Base-by-base conservation (phyloP, 2,888 invertebrate genomes). In the Linnaemya vulpina region DNA sequence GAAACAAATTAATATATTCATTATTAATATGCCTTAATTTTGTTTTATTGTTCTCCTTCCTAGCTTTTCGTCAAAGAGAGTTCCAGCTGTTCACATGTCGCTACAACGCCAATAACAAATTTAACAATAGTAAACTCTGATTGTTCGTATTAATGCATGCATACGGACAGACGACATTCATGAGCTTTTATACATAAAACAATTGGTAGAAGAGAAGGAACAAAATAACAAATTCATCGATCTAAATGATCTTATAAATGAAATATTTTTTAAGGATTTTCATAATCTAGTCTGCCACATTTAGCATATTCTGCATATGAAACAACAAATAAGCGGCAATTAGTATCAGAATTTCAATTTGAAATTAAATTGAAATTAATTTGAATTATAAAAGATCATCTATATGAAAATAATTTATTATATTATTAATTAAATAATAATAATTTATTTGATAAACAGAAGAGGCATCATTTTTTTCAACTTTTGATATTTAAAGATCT, bases 21-120 rank as follows among this genome's bases (percentile, higher is more conserved):
- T n/a, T n/a, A n/a, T n/a, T n/a, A n/a, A n/a, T n/a, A n/a, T n/a
- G n/a, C n/a, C n/a, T n/a, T n/a, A n/a, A n/a, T n/a, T n/a, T n/a
- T n/a, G n/a, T n/a, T n/a, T n/a, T n/a, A n/a, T n/a, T n/a, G n/a
- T n/a, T n/a, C n/a, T n/a, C n/a, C n/a, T n/a, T n/a, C n/a, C n/a
- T n/a, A n/a, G n/a, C n/a, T n/a, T n/a, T 38, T 78, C 78, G 62
- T 55, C 11, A 71, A 30, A 63, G 5, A 70, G 2, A 22, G 9
- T 1, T 5, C 10, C 1, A 11, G 20, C 62, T 71, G 70, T 71
- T 11, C 2, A n/a, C 38, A 70, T 60, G 55, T 43, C 22, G 10
- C 22, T 78, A 75, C 79, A 84, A 79, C 79, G 71, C 75, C 74
- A 84, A 70, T 77, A 84, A 81, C 81, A 84, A 80, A 74, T 74